Conservation (phyloP, 1,140 invertebrate genomes). For the Sitobion miscanthi region DNA sequence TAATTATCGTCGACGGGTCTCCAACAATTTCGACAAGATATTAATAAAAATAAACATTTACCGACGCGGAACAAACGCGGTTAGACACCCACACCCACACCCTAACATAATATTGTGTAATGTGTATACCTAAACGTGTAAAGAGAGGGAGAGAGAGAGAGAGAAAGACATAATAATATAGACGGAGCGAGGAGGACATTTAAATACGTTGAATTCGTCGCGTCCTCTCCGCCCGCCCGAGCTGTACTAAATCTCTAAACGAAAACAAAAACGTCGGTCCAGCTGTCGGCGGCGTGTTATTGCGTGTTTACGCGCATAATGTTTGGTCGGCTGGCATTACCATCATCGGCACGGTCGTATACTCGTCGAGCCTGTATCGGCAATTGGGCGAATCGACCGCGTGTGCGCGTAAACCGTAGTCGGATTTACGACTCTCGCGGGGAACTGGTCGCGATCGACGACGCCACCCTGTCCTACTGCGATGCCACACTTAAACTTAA, state of each 20-base stretch:
- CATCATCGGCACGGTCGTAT: not conserved
- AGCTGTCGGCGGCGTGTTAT: not conserved
- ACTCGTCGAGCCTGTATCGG: not conserved
- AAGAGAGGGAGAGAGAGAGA: not conserved
- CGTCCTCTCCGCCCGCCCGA: not conserved
- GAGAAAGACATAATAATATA: not conserved
- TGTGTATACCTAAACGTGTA: not conserved
- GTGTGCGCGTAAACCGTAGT: not conserved
- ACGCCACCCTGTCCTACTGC: not conserved
- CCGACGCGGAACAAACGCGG: not conserved
- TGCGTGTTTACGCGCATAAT: conserved; percentile 14
- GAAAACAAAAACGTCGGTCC: conserved; percentile 5
- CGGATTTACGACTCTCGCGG: conserved; percentile 17
- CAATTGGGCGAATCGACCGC: not conserved
- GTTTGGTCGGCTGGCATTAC: not conserved
- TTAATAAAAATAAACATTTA: not conserved
- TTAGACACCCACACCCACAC: not conserved
- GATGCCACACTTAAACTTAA: not conserved
- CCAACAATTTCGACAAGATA: not conserved
- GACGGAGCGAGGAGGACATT: not conserved
- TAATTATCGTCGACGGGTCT: not conserved
- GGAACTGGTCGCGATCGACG: conserved; percentile 1
- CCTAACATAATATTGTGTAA: not conserved
- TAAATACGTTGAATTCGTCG: not conserved
- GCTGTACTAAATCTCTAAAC: not conserved